Evolutionary conservation across 2,113 vertebrate genomes (phyloP), one percentile per base, ranked within the genome.

Genomic region (Labrus mixtus): DNA sequence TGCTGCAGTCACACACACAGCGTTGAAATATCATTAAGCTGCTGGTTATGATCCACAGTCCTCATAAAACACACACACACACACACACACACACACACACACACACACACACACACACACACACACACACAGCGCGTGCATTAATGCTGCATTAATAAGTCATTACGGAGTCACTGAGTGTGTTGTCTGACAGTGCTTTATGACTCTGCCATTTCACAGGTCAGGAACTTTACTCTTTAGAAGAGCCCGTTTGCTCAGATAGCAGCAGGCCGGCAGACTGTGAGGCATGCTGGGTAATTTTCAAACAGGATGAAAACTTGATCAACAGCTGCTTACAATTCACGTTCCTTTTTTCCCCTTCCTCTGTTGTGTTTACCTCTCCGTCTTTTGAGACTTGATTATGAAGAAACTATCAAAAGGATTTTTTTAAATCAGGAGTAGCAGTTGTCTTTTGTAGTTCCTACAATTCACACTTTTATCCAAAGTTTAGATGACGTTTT

Each of bases 161-260:
- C 76, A 73, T 82, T 73, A 79, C 48, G 37, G 1, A 54, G 80
- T 77, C 63, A 13, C 13, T 2, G 53, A 22, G 53, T 63, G 74
- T 22, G 78, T 62, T 54, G 68, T 78, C 43, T 68, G 73, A 51
- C 64, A 8, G 45, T 64, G 64, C 0, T 77, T 85, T 81, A 78
- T 46, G 68, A 58, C 63, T 80, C 58, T 80, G 76, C 60, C 76
- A 59, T 78, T 83, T 69, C 56, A 22, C 75, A 63, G 82, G 82
- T 73, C 48, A 20, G 78, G 79, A 85, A 6, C 86, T 82, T 71
- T 45, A 6, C 67, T 76, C 79, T 71, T 53, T 70, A 33, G 36
- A 51, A 45, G 48, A 64, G 50, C 73, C 25, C 10, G 58, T 1
- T 0, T 61, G 55, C 74, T 67, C 20, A 61, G 68, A 56, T 20